Conservation (phyloP, 2,797 vertebrate genomes). For the Microctenopoma stevenorrisi region DNA sequence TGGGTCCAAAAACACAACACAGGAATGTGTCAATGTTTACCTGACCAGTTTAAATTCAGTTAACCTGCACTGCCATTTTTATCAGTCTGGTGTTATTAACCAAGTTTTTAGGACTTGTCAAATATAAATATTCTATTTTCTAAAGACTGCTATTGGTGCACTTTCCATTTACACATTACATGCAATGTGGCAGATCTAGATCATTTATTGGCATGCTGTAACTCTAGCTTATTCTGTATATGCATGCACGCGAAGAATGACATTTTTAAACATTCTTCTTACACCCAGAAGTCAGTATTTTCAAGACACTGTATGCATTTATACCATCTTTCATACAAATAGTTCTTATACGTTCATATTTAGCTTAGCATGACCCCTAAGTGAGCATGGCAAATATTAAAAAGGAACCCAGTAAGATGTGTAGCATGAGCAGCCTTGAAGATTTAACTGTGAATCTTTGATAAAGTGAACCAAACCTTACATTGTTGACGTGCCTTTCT, state of each 20-base stretch:
- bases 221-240: slow-evolving; percentile 23
- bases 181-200: slow-evolving; percentile 1
- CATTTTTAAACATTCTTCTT: background rate
- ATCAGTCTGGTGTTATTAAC: slow-evolving; percentile 19
- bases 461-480: slow-evolving; percentile 62
- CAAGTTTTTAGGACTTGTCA: background rate
- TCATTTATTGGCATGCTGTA: slow-evolving; percentile 51
- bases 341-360: background rate
- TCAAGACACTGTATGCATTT: background rate
- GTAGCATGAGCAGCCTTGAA: slow-evolving; percentile 53
- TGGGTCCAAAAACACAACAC: slow-evolving; percentile 16
- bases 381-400: slow-evolving; percentile 23
- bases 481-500: slow-evolving; percentile 76
- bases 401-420: slow-evolving; percentile 39
- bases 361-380: slow-evolving; percentile 6
- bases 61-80: slow-evolving; percentile 62
- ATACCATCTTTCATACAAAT: background rate
- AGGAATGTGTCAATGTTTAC: slow-evolving; percentile 20
- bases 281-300: slow-evolving; percentile 28
- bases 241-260: slow-evolving; percentile 51
- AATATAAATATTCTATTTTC: slow-evolving; percentile 11
- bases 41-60: slow-evolving; percentile 18
- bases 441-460: slow-evolving; percentile 64
- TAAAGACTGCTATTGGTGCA: slow-evolving; percentile 3
- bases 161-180: slow-evolving; percentile 1